Evolutionary conservation across 1,140 invertebrate species (phyloP).

Genomic region (Pectinophora gossypiella): DNA sequence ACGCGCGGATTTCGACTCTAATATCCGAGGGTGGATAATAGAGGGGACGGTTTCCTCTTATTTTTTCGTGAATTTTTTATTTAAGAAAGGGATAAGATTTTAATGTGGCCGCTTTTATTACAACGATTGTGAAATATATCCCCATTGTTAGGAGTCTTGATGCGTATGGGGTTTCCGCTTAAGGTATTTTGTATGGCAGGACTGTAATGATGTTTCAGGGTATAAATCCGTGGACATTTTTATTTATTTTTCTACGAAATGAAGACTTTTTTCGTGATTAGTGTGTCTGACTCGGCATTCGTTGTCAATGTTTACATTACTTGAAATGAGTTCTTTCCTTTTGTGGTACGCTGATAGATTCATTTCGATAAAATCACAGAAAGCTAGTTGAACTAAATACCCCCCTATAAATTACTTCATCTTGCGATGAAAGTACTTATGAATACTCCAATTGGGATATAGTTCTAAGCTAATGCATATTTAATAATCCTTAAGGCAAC

Average conservation of each 20-base stretch:
- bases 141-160: conserved; percentile 63
- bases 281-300: no score
- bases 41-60: conserved; percentile 67
- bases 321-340: no score
- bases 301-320: conserved; percentile 11
- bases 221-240: conserved; percentile 42
- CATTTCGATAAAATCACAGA: no score
- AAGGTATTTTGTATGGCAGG: conserved; percentile 68
- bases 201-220: conserved; percentile 59
- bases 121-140: conserved; percentile 62
- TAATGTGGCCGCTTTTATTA: conserved; percentile 73
- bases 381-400: no score
- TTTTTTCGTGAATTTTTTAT: conserved; percentile 76
- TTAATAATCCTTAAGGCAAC: no score
- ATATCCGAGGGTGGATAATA: conserved; percentile 42
- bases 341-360: no score
- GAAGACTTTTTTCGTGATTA: no score
- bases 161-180: conserved; percentile 71
- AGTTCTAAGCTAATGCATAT: no score
- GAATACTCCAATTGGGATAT: no score
- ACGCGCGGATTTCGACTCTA: conserved; percentile 13
- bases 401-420: no score
- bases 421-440: no score
- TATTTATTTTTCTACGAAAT: neutral
- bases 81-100: conserved; percentile 76